These are phyloP conservation scores for Lasioglossum baleicum DNA, from an alignment of 1,140 invertebrate species.

Conservation along the genomic window DNA sequence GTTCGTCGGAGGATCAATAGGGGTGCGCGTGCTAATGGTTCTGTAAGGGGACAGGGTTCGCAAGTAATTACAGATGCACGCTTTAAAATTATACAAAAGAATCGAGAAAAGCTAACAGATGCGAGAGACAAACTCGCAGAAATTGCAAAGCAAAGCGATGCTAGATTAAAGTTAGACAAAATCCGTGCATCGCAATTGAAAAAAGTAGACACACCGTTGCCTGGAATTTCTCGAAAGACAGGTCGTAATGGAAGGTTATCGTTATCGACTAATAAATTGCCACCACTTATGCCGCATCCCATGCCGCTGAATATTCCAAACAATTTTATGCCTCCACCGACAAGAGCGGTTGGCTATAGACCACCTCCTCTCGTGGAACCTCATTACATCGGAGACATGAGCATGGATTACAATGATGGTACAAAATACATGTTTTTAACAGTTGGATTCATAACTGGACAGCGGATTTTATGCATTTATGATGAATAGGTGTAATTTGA, in stretches of 20 bases:
- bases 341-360: constrained; percentile 65
- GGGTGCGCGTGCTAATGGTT: constrained; percentile 60
- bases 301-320: constrained; percentile 55
- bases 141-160: constrained; percentile 84
- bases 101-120: constrained; percentile 84
- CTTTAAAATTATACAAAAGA: constrained; percentile 85
- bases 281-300: constrained; percentile 52
- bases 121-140: constrained; percentile 86
- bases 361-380: constrained; percentile 63
- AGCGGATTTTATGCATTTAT: no score
- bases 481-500: no score
- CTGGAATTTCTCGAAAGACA: constrained; percentile 78
- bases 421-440: constrained; percentile 13
- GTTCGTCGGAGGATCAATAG: constrained; percentile 53
- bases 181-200: constrained; percentile 73
- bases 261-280: constrained; percentile 79
- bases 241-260: constrained; percentile 79
- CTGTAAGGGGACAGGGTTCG: constrained; percentile 49
- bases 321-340: constrained; percentile 60
- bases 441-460: background rate
- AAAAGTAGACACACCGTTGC: constrained; percentile 61
- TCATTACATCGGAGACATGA: constrained; percentile 69
- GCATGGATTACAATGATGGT: constrained; percentile 70
- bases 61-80: constrained; percentile 82
- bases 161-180: constrained; percentile 82